Percentiles rank a stretch among this genome's conserved stretches.
phyloP scores from a whole-genome alignment of 2,888 invertebrate species.

The Sericinus montela region DNA sequence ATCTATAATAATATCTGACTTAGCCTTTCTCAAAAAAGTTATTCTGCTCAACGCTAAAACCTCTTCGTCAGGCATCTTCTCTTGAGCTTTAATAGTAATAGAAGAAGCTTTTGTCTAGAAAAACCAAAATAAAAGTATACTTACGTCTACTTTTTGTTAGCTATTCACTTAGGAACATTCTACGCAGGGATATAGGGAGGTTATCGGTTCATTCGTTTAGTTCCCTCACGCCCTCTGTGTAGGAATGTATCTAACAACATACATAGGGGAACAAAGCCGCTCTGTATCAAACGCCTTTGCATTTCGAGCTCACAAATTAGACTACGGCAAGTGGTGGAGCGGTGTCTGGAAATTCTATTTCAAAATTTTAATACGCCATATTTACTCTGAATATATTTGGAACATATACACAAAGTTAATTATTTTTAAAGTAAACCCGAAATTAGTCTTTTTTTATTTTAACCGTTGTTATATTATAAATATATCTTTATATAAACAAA shows the following conservation, averaged over 20 bases:
- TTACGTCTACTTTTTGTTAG: neutral
- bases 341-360: slow-evolving; percentile 4
- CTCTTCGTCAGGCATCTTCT: too few species aligned
- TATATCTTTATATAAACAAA: too few species aligned
- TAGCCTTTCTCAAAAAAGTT: too few species aligned
- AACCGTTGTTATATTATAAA: too few species aligned
- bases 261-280: slow-evolving; percentile 22
- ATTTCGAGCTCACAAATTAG: slow-evolving; percentile 24
- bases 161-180: neutral
- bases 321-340: slow-evolving; percentile 21
- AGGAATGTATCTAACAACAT: slow-evolving; percentile 19
- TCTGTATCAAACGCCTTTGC: slow-evolving; percentile 28
- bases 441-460: too few species aligned
- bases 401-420: too few species aligned
- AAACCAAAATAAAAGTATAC: neutral
- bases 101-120: too few species aligned
- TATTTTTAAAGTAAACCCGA: too few species aligned
- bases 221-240: slow-evolving; percentile 10
- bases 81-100: too few species aligned
- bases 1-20: too few species aligned
- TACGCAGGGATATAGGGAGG: slow-evolving; percentile 4
- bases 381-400: neutral
- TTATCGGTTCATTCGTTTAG: slow-evolving; percentile 9
- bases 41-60: too few species aligned
- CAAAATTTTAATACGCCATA: neutral